These are phyloP conservation scores for Loris lydekkerianus DNA, from an alignment of 2,797 vertebrate genomes.

Conservation along the genomic window DNA sequence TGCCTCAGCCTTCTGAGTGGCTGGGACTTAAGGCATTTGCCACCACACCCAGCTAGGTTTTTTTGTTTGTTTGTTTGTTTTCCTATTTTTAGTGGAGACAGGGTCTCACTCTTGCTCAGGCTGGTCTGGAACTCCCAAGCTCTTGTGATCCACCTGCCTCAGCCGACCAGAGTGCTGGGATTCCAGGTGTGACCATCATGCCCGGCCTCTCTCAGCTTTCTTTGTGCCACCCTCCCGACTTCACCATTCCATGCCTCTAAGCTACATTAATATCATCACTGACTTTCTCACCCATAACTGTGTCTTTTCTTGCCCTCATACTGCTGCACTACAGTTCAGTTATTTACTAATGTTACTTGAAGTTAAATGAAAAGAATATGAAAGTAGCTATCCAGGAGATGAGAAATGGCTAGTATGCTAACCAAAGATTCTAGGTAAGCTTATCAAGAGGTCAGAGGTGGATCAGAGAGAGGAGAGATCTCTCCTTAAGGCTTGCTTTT, in stretches of 20 bases:
- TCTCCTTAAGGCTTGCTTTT: not conserved
- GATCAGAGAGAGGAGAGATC: conserved; percentile 5
- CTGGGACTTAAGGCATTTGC: too few species aligned
- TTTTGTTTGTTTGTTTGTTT: too few species aligned
- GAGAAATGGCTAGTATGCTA: conserved; percentile 12
- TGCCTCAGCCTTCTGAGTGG: too few species aligned
- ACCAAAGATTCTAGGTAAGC: not conserved
- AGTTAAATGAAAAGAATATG: conserved; percentile 25
- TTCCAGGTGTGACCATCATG: too few species aligned
- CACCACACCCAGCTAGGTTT: too few species aligned
- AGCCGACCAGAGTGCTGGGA: too few species aligned
- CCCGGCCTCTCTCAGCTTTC: too few species aligned
- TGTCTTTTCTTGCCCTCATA: conserved; percentile 40
- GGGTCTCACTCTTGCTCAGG: too few species aligned
- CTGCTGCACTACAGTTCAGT: not conserved
- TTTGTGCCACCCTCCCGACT: not conserved
- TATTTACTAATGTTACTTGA: conserved; percentile 11
- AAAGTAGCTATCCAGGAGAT: not conserved
- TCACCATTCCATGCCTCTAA: not conserved
- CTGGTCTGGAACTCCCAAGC: too few species aligned
- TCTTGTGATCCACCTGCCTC: too few species aligned
- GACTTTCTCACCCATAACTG: not conserved
- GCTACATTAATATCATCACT: not conserved
- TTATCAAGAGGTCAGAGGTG: not conserved
- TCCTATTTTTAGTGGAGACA: too few species aligned